phyloP scores from a whole-genome alignment of 2,797 vertebrate species.

The Ptychobarbus kaznakovi region DNA sequence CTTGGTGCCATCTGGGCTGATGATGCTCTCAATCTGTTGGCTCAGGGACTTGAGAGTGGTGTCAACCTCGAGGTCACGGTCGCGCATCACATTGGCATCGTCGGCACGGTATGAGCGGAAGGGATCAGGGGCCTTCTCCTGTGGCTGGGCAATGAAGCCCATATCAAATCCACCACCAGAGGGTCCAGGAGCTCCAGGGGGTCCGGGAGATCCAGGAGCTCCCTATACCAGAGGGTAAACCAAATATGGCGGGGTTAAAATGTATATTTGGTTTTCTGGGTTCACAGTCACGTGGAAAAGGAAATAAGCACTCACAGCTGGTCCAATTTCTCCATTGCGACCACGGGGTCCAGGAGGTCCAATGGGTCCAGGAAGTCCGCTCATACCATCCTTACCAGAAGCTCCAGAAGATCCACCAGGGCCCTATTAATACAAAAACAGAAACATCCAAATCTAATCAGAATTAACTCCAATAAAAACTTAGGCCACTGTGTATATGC shows the following conservation, averaged over 20 bases:
- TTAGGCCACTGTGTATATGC: neutral
- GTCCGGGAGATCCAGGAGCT: conserved; percentile 90
- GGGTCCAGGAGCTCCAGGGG: conserved; percentile 90
- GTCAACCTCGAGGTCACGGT: conserved; percentile 96
- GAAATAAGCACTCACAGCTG: conserved; percentile 81
- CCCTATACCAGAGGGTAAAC: conserved; percentile 76
- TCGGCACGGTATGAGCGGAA: conserved; percentile 93
- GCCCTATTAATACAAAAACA: conserved; percentile 77
- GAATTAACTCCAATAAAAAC: neutral
- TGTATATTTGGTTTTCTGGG: neutral
- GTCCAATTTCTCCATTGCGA: conserved; percentile 93
- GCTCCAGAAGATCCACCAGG: conserved; percentile 88
- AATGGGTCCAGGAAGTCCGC: conserved; percentile 92
- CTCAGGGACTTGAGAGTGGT: conserved; percentile 97
- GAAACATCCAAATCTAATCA: neutral
- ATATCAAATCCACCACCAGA: conserved; percentile 93
- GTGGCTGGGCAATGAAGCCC: conserved; percentile 91
- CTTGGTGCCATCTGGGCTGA: conserved; percentile 94
- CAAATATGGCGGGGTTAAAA: conserved; percentile 29
- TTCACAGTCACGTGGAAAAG: neutral
- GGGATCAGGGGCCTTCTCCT: conserved; percentile 92
- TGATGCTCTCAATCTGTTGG: conserved; percentile 98
- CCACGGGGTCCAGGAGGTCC: conserved; percentile 96
- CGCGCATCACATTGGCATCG: conserved; percentile 93
- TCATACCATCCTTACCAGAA: conserved; percentile 93